Conservation (phyloP, 2,113 vertebrate species). For the Channa argus region DNA sequence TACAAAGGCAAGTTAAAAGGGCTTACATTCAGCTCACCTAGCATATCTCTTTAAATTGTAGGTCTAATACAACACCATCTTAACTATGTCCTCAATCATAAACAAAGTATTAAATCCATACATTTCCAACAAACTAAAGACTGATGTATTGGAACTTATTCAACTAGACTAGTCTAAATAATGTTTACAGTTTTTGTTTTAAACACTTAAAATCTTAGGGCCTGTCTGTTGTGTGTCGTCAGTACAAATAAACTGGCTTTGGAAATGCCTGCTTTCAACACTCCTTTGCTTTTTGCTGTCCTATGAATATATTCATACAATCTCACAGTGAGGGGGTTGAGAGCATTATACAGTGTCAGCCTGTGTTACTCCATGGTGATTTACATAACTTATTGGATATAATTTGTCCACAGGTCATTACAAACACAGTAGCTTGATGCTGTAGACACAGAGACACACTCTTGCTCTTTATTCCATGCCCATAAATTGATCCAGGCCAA, state of each 20-base stretch:
- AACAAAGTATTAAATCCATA: too few relatives aligned
- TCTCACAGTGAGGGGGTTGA: slow-evolving; percentile 58
- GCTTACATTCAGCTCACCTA: neutral
- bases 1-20: slow-evolving; percentile 5
- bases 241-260: slow-evolving; percentile 66
- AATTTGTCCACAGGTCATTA: slow-evolving; percentile 65
- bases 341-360: slow-evolving; percentile 63
- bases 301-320: slow-evolving; percentile 80
- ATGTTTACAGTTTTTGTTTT: too few relatives aligned
- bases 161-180: too few relatives aligned
- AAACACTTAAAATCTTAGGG: too few relatives aligned
- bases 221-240: slow-evolving; percentile 41
- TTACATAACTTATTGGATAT: slow-evolving; percentile 66
- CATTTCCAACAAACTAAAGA: too few relatives aligned
- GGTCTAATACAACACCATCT: too few relatives aligned
- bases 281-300: slow-evolving; percentile 48
- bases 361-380: slow-evolving; percentile 49
- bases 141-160: too few relatives aligned
- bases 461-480: slow-evolving; percentile 68
- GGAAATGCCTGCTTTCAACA: slow-evolving; percentile 51
- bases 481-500: slow-evolving; percentile 62
- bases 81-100: too few relatives aligned
- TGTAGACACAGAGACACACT: slow-evolving; percentile 61
- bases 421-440: slow-evolving; percentile 27
- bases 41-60: too few relatives aligned